Evolutionary conservation across 1,140 invertebrate species (phyloP), one percentile per base, ranked within the genome.

Genomic region (Leptopilina boulardi): DNA sequence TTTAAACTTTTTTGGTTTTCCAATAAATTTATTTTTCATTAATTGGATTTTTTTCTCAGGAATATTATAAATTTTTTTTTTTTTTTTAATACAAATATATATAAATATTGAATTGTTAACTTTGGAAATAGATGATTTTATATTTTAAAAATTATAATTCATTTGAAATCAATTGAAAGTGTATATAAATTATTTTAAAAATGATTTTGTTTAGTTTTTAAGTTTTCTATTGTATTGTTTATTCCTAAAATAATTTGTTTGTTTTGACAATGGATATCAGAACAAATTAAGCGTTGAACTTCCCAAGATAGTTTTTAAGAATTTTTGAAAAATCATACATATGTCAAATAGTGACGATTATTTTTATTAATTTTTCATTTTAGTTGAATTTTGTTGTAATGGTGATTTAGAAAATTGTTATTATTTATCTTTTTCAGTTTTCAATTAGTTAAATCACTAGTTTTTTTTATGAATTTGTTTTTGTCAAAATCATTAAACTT

Each of bases 181-280:
- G n/a, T n/a, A n/a, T 38, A 38, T 38, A 10, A 44, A 44, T 15
- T 44, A 3, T 44, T 44, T 13, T 44, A 15, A 51, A 51, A 42
- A 42, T 42, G 3, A 42, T 5, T 51, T 51, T 51, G n/a, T 18
- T 51, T 51, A 6, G 6, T 51, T 51, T 18, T 51, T 18, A 51
- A 51, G 47, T 51, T 18, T 51, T 15, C 42, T 47, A 11, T 5
- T 47, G 42, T 11, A 8, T 21, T 5, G 8, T 56, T 21, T 59
- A 23, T 2, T 3, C 2, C 2, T 19, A 34, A 30, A n/a, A n/a
- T 30, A 30, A 30, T 66, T 66, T n/a, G 13, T 66, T n/a, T 10
- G 6, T 66, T 66, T n/a, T 66, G 59, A 66, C 59, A 66, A n/a
- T 66, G 15, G 59, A n/a, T 66, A 66, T 66, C 59, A 15, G 59